These are phyloP conservation scores for Callipepla squamata DNA, from an alignment of 2,113 vertebrate species.

Conservation along the genomic window DNA sequence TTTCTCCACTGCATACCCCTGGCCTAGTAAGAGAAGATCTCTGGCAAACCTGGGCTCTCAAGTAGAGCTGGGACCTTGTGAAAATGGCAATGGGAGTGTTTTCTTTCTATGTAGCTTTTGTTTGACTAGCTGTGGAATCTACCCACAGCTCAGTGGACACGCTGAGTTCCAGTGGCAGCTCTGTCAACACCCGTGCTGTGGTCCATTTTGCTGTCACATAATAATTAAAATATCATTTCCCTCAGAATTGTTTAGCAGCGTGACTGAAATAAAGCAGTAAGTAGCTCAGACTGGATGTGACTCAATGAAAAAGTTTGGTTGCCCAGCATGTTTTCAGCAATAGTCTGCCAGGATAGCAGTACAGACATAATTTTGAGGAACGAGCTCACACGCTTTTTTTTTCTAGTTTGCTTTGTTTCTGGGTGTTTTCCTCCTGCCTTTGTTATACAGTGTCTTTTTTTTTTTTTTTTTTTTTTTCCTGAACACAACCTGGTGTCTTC, in stretches of 20 bases:
- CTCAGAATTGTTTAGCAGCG: not conserved
- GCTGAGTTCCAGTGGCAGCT: not conserved
- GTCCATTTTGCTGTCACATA: slow-evolving; percentile 28
- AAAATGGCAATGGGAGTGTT: not conserved
- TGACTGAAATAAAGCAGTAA: not conserved
- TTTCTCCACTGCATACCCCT: not conserved
- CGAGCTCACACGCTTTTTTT: not conserved
- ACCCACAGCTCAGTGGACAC: not conserved
- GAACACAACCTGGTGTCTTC: slow-evolving; percentile 31
- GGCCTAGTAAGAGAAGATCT: not conserved
- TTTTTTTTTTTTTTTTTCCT: slow-evolving; percentile 29
- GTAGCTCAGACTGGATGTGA: not conserved
- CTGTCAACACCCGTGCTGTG: not conserved
- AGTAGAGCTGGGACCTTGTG: not conserved
- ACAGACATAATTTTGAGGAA: not conserved
- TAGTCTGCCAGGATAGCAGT: not conserved
- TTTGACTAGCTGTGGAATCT: not conserved
- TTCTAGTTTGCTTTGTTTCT: slow-evolving; percentile 42
- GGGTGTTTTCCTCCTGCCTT: slow-evolving; percentile 58
- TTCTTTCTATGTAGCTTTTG: not conserved
- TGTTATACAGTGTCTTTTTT: not conserved
- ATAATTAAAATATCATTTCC: slow-evolving; percentile 56
- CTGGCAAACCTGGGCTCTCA: not conserved
- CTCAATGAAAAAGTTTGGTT: not conserved
- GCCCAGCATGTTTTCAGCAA: not conserved